phyloP scores from a whole-genome alignment of 2,888 invertebrate species.

The Anarsia innoxiella region DNA sequence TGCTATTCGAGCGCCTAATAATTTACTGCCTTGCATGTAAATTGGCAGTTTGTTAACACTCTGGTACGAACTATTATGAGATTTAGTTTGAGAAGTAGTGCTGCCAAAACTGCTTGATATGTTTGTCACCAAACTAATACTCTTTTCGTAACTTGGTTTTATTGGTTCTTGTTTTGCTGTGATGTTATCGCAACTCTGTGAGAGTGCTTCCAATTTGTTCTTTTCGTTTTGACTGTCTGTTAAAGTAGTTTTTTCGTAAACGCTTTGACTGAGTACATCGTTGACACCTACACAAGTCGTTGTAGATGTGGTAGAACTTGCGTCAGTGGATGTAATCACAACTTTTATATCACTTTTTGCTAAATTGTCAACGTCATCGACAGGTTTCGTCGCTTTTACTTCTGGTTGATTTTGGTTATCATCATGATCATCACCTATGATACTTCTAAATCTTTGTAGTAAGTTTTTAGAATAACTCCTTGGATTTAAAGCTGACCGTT shows the following conservation, averaged over 20 bases:
- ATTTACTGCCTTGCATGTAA: slow-evolving; percentile 87
- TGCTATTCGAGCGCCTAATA: slow-evolving; percentile 90
- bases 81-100: slow-evolving; percentile 42
- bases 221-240: slow-evolving; percentile 57
- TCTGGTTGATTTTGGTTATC: slow-evolving; percentile 48
- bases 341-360: slow-evolving; percentile 54
- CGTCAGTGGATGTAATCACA: slow-evolving; percentile 53
- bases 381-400: slow-evolving; percentile 23
- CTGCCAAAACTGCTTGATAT: slow-evolving; percentile 36
- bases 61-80: slow-evolving; percentile 55
- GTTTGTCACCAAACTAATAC: slow-evolving; percentile 49
- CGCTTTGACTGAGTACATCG: slow-evolving; percentile 56
- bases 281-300: slow-evolving; percentile 35
- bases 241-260: slow-evolving; percentile 51
- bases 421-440: slow-evolving; percentile 67
- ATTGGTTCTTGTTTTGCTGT: slow-evolving; percentile 35
- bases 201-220: slow-evolving; percentile 51
- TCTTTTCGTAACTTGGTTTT: slow-evolving; percentile 50
- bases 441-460: slow-evolving; percentile 65
- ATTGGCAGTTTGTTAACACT: slow-evolving; percentile 69
- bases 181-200: slow-evolving; percentile 60
- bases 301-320: slow-evolving; percentile 45
- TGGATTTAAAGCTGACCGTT: slow-evolving; percentile 57
- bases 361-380: slow-evolving; percentile 33
- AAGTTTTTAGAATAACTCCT: slow-evolving; percentile 66